Evolutionary conservation across 2,113 vertebrate species (phyloP).

Genomic region (Forbesichthys papilliferus): DNA sequence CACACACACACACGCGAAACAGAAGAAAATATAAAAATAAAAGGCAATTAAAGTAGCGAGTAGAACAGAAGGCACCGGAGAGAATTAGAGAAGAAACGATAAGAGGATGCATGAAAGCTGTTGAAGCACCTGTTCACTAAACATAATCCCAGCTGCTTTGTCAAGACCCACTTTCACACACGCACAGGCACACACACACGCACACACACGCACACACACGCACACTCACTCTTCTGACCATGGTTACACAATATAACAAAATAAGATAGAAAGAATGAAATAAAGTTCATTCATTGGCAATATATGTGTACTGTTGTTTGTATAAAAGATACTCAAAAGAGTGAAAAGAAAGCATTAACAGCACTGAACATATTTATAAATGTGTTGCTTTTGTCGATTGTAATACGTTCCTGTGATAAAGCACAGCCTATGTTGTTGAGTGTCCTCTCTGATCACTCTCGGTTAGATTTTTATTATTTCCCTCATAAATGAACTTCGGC

Average conservation of each 20-base stretch:
- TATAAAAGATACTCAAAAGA: too few relatives aligned
- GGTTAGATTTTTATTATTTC: neutral
- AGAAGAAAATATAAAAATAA: constrained; percentile 35
- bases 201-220: constrained; percentile 9
- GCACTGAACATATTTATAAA: too few relatives aligned
- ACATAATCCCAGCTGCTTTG: constrained; percentile 57
- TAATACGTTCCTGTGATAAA: neutral
- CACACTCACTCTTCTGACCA: neutral
- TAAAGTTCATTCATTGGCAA: neutral
- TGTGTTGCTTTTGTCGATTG: too few relatives aligned
- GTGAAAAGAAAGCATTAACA: too few relatives aligned
- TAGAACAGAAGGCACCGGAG: constrained; percentile 16
- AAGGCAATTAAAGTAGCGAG: neutral
- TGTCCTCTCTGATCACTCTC: neutral
- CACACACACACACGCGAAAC: constrained; percentile 28
- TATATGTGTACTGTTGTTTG: neutral
- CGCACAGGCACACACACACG: constrained; percentile 13
- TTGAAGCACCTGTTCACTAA: constrained; percentile 62
- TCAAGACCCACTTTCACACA: constrained; percentile 25
- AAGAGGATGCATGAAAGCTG: constrained; percentile 27
- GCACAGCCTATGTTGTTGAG: too few relatives aligned
- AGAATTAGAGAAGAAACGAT: constrained; percentile 30
- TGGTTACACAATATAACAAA: neutral
- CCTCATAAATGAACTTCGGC: neutral
- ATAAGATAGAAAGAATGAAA: neutral